These are phyloP conservation scores for Drosophila micromelanica DNA, from an alignment of 1,140 invertebrate genomes.

Conservation along the genomic window DNA sequence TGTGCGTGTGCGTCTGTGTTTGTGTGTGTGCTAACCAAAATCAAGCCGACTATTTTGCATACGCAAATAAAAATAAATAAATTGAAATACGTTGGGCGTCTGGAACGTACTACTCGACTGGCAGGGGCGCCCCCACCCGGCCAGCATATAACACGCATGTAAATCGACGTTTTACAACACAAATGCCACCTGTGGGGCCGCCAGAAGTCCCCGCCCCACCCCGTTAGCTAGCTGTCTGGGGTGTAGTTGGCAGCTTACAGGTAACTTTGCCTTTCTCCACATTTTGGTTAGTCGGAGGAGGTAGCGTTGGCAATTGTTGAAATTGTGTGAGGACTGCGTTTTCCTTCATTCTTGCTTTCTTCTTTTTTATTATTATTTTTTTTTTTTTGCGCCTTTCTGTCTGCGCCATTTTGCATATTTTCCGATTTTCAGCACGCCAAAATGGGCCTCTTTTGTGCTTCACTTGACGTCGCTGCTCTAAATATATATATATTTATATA, in stretches of 20 bases:
- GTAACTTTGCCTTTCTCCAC: constrained; percentile 63
- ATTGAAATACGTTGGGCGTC: constrained; percentile 63
- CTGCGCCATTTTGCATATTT: constrained; percentile 57
- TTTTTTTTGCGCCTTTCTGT: background rate
- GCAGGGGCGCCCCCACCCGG: background rate
- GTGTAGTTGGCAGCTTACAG: constrained; percentile 61
- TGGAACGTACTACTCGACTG: background rate
- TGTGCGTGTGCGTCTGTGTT: background rate
- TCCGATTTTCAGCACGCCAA: constrained; percentile 37
- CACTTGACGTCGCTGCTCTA: constrained; percentile 21
- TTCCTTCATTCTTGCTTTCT: background rate
- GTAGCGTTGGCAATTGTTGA: constrained; percentile 59
- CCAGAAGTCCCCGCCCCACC: background rate
- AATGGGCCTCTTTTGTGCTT: constrained; percentile 25
- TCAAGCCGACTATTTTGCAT: constrained; percentile 78
- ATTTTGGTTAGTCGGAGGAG: background rate
- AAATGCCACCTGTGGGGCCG: constrained; percentile 71
- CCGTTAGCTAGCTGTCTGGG: constrained; percentile 22
- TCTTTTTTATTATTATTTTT: too few relatives aligned
- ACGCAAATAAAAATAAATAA: constrained; percentile 79
- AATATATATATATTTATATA: background rate
- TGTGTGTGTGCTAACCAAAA: constrained; percentile 56
- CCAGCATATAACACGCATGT: constrained; percentile 62
- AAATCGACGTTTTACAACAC: constrained; percentile 75
- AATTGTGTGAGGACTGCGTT: constrained; percentile 34